Evolutionary conservation across 2,888 invertebrate genomes (phyloP), one percentile per base, ranked within the genome.

Genomic region (Zhuqinia jingwanae): DNA sequence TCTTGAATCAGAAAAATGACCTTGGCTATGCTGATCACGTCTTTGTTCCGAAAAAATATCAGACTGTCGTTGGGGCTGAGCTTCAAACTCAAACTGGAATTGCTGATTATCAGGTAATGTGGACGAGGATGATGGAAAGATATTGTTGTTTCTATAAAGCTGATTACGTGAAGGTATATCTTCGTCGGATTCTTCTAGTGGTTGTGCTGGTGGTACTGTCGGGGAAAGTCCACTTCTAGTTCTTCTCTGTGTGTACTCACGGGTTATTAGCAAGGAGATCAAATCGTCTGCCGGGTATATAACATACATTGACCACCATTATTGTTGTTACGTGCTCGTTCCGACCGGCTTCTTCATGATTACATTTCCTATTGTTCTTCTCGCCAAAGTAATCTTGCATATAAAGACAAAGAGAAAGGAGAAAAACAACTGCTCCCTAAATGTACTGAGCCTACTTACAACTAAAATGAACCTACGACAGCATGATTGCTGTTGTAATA

Each of bases 241-340:
- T 80, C 60, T 47, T 83, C 83, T 50, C 58, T 78, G 77, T 68
- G 85, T 78, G 85, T 89, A 89, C 80, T 89, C 89, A 89, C 87
- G 88, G 86, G 87, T 85, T 77, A 90, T 65, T 87, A 90, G 78
- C 78, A 89, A 83, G 86, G 88, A 88, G 85, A 90, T 88, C 82
- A 90, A 88, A 79, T 90, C 90, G 87, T 90, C 90, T 85, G 89
- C 89, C 86, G 90, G 90, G 87, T 90, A 90, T 89, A 90, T 90
- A 76, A 90, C 90, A 88, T 90, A 90, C 90, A 90, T 89, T 89
- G 89, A 90, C 90, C 88, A 88, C 88, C 87, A 88, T 88, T 88
- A 88, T 88, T 86, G 85, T 78, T 70, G 58, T 85, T 78, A 85
- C 85, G 63, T 45, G 58, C 78, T 78, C 85, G 78, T 85, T 85